Percentiles rank a stretch among this genome's conserved stretches.
phyloP scores from a whole-genome alignment of 1,140 invertebrate genomes.

The Papilio polyxenes region DNA sequence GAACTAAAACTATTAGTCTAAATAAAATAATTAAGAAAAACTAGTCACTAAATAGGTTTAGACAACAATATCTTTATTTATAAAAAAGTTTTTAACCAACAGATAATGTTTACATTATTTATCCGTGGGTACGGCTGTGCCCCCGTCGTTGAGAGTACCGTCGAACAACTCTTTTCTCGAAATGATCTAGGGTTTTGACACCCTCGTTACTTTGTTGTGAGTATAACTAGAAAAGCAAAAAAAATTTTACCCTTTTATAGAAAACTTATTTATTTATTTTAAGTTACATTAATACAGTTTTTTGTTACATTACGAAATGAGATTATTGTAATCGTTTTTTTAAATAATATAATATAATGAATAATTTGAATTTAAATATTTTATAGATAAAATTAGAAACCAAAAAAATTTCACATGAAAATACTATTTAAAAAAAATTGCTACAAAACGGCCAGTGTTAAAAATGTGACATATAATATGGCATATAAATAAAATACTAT shows the following conservation, averaged over 20 bases:
- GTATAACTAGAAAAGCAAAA: neutral
- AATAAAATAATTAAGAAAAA: slow-evolving; percentile 40
- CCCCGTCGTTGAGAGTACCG: neutral
- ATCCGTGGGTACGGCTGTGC: neutral
- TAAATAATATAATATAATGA: no score
- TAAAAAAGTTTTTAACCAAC: neutral
- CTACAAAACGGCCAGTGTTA: neutral
- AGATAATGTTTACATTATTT: neutral
- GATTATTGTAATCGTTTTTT: neutral
- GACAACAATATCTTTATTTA: neutral
- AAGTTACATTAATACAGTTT: slow-evolving; percentile 5
- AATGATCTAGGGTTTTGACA: no score
- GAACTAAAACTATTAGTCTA: slow-evolving; percentile 26
- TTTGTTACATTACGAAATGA: neutral
- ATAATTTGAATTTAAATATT: neutral
- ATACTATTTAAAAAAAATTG: neutral
- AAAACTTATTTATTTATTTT: neutral
- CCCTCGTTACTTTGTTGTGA: no score
- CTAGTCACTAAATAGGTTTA: neutral
- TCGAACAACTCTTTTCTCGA: no score
- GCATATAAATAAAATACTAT: slow-evolving; percentile 21
- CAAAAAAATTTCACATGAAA: neutral
- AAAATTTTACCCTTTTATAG: neutral
- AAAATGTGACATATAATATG: neutral
- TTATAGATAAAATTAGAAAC: neutral